Conservation (phyloP, 2,113 vertebrate genomes). For the Sapajus apella region DNA sequence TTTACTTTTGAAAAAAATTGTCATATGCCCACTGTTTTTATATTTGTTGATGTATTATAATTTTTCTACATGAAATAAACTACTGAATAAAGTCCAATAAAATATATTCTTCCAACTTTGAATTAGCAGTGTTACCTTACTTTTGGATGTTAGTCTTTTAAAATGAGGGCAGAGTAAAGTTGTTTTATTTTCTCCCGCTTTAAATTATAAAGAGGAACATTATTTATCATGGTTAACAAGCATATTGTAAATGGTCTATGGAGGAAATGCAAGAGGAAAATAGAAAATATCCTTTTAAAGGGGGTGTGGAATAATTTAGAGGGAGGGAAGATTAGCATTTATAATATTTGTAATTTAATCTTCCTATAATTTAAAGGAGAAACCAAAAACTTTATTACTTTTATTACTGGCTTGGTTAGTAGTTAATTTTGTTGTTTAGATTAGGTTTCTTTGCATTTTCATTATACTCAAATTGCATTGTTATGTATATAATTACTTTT, state of each 20-base stretch:
- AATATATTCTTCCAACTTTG: neutral
- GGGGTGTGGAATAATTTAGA: neutral
- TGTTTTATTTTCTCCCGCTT: neutral
- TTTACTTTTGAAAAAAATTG: neutral
- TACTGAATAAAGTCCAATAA: neutral
- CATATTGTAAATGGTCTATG: neutral
- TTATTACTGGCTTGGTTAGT: neutral
- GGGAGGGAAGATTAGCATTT: neutral
- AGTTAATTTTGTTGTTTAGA: conserved; percentile 43
- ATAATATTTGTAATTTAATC: conserved; percentile 48
- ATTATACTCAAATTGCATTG: conserved; percentile 7
- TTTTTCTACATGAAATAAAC: conserved; percentile 10
- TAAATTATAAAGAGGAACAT: conserved; percentile 3
- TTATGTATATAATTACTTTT: conserved; percentile 34
- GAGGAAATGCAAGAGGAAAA: conserved; percentile 31
- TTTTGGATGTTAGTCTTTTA: conserved; percentile 30
- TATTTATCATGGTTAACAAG: neutral
- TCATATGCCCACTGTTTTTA: neutral
- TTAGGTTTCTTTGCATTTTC: conserved; percentile 38
- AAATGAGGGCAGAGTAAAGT: neutral
- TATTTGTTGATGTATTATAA: conserved; percentile 25
- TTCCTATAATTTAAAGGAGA: conserved; percentile 27
- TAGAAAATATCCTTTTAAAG: conserved; percentile 6
- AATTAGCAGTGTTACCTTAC: conserved; percentile 24
- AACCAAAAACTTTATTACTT: neutral